Evolutionary conservation across 2,888 invertebrate species (phyloP).

Genomic region (Drymonia ruficornis): DNA sequence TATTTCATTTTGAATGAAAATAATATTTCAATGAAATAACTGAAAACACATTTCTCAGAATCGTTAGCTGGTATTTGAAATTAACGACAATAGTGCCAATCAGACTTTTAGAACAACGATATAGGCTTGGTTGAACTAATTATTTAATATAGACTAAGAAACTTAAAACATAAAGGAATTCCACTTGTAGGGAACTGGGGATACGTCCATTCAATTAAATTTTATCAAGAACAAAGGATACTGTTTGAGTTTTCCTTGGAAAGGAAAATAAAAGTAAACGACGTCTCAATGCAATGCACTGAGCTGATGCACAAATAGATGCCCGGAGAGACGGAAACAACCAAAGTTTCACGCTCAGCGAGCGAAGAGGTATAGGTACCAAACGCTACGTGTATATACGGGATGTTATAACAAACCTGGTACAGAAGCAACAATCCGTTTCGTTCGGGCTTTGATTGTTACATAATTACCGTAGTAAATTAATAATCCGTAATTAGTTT

Average conservation of each 20-base stretch:
- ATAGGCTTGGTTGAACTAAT: no score
- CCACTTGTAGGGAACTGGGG: no score
- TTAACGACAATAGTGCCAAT: background rate
- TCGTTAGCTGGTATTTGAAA: background rate
- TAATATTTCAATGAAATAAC: background rate
- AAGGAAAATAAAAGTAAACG: background rate
- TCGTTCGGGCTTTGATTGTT: no score
- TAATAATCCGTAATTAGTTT: no score
- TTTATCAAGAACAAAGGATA: background rate
- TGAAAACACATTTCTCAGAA: background rate
- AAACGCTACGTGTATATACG: no score
- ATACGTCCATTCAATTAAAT: no score
- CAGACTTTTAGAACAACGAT: no score
- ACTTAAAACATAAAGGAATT: no score
- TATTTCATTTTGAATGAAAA: background rate
- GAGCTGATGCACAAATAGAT: slow-evolving; percentile 4
- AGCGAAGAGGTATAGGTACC: background rate
- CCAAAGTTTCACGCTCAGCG: slow-evolving; percentile 1
- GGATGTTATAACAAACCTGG: no score
- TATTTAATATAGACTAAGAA: no score
- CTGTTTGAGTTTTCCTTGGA: slow-evolving; percentile 1
- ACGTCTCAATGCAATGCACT: background rate
- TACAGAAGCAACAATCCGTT: no score
- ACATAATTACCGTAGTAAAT: no score
- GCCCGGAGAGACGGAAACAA: slow-evolving; percentile 1